phyloP scores from a whole-genome alignment of 1,140 invertebrate species.

The Tribolium madens region DNA sequence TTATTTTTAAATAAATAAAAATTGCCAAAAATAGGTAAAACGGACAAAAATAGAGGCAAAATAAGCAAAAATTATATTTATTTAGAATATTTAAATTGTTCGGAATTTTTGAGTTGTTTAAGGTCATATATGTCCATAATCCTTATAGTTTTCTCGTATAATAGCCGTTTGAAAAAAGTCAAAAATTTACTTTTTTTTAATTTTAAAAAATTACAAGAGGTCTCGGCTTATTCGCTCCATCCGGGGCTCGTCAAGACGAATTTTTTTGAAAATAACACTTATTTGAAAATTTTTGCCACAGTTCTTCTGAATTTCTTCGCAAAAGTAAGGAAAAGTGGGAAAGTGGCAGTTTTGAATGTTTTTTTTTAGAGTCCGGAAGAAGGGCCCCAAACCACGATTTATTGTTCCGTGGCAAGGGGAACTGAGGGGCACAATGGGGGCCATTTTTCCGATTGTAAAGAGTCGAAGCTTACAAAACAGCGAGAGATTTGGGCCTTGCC shows the following conservation, averaged over 20 bases:
- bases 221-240: slow-evolving; percentile 60
- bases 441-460: slow-evolving; percentile 55
- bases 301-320: slow-evolving; percentile 37
- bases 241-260: slow-evolving; percentile 62
- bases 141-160: no score
- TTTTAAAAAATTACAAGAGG: no score
- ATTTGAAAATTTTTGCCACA: slow-evolving; percentile 9
- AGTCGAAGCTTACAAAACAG: slow-evolving; percentile 43
- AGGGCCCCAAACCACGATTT: slow-evolving; percentile 58
- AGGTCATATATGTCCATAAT: no score
- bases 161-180: no score
- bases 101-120: no score
- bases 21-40: no score
- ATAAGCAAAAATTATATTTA: no score
- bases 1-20: no score
- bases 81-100: no score
- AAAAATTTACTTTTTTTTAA: no score
- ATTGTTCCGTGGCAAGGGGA: slow-evolving; percentile 49
- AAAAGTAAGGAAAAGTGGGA: slow-evolving; percentile 41
- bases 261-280: slow-evolving; percentile 55
- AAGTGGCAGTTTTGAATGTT: neutral
- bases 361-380: slow-evolving; percentile 56
- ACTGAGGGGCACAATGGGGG: slow-evolving; percentile 51
- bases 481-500: slow-evolving; percentile 40
- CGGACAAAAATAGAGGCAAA: no score